A percentile compares a stretch with the other conserved stretches of the same genome.
Conservation (phyloP, 2,797 vertebrate genomes). For the Fundulus diaphanus region DNA sequence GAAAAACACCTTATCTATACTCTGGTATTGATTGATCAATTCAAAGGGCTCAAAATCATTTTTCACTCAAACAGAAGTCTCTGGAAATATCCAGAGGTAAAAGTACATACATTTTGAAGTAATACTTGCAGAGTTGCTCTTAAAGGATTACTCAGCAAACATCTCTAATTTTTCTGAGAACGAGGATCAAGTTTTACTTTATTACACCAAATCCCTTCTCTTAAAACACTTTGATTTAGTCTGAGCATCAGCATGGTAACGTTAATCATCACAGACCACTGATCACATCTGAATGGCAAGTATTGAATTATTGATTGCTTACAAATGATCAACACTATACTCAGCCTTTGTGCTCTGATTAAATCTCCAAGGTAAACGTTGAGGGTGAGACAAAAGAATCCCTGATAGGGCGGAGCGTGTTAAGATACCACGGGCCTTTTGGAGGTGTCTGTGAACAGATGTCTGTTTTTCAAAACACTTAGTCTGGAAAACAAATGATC, state of each 20-base stretch:
- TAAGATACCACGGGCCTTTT: background rate
- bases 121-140: slow-evolving; percentile 7
- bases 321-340: slow-evolving; percentile 36
- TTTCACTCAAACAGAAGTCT: background rate
- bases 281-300: slow-evolving; percentile 37
- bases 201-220: background rate
- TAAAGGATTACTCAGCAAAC: slow-evolving; percentile 16
- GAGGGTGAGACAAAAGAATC: slow-evolving; percentile 7
- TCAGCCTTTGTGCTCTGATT: slow-evolving; percentile 53
- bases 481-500: background rate
- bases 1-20: background rate
- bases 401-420: background rate
- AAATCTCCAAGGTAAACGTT: slow-evolving; percentile 32
- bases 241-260: slow-evolving; percentile 28
- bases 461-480: background rate
- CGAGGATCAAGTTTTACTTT: background rate
- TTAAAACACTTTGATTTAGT: slow-evolving; percentile 34
- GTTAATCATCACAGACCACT: slow-evolving; percentile 18
- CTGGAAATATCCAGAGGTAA: background rate
- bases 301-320: slow-evolving; percentile 39
- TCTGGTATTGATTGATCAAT: background rate
- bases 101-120: slow-evolving; percentile 4
- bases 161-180: background rate
- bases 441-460: too few relatives aligned
- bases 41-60: background rate